Percentiles rank a stretch among this genome's conserved stretches.
phyloP scores from a whole-genome alignment of 2,113 vertebrate genomes.

The Ondatra zibethicus region DNA sequence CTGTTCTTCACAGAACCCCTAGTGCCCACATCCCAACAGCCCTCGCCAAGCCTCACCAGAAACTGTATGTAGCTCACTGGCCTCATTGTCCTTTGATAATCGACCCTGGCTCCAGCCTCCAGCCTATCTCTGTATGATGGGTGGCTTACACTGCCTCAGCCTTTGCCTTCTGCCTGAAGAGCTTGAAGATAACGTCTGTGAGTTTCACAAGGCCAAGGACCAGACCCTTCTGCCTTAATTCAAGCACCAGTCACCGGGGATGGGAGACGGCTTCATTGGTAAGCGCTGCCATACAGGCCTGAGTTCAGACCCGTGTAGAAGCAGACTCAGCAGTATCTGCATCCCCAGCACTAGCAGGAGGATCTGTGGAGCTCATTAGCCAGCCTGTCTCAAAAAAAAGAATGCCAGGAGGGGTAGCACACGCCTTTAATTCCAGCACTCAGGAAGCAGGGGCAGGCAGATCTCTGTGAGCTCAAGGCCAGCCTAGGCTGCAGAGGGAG shows the following conservation, averaged over 20 bases:
- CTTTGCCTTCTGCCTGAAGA: neutral
- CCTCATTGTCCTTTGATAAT: neutral
- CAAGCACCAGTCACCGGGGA: neutral
- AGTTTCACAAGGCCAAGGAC: neutral
- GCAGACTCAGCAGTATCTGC: neutral
- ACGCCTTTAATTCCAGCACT: neutral
- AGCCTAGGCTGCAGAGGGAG: neutral
- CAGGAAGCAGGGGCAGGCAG: neutral
- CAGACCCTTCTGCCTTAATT: neutral
- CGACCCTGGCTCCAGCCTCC: neutral
- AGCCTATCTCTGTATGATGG: neutral
- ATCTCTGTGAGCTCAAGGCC: neutral
- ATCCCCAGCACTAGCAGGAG: neutral
- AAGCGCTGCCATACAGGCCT: neutral
- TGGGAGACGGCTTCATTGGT: neutral
- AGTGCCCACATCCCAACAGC: neutral
- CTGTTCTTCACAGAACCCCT: neutral
- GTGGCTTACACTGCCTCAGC: neutral
- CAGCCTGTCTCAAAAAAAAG: neutral
- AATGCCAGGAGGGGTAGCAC: neutral
- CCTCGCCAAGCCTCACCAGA: neutral
- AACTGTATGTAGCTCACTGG: neutral
- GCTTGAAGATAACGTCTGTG: neutral
- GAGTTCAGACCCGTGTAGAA: neutral
- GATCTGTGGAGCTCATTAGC: neutral